Conservation (phyloP, 1,140 invertebrate genomes). For the Leptinotarsa lineolata region DNA sequence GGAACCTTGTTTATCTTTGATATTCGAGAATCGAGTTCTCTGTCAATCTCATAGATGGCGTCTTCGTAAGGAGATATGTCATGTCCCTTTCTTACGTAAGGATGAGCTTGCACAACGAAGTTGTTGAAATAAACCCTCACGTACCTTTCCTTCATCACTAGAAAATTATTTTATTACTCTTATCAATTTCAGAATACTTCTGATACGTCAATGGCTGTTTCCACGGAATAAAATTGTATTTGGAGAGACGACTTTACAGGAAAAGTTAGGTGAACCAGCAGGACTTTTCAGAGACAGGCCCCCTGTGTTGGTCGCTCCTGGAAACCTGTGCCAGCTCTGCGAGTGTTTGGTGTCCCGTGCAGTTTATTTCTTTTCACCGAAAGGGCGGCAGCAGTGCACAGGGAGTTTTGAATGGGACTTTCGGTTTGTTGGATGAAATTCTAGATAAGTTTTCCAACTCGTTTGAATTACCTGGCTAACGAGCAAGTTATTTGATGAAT, state of each 20-base stretch:
- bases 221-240: slow-evolving; percentile 50
- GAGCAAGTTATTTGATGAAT: slow-evolving; percentile 29
- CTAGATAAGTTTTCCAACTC: slow-evolving; percentile 54
- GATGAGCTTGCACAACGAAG: too few species aligned
- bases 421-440: slow-evolving; percentile 51
- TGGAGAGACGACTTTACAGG: slow-evolving; percentile 31
- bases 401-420: slow-evolving; percentile 53
- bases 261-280: slow-evolving; percentile 57
- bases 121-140: too few species aligned
- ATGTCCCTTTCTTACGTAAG: too few species aligned
- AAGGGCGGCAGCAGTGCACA: slow-evolving; percentile 56
- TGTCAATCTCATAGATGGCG: too few species aligned
- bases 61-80: too few species aligned
- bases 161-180: neutral
- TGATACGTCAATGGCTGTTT: slow-evolving; percentile 50
- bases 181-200: slow-evolving; percentile 45
- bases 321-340: slow-evolving; percentile 52
- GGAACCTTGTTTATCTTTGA: too few species aligned
- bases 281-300: slow-evolving; percentile 55
- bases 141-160: too few species aligned
- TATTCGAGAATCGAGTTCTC: too few species aligned
- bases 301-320: slow-evolving; percentile 58
- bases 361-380: slow-evolving; percentile 58
- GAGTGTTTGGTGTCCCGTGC: slow-evolving; percentile 52
- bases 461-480: slow-evolving; percentile 51